phyloP scores from a whole-genome alignment of 1,140 invertebrate species.

The Drosophila bipectinata region DNA sequence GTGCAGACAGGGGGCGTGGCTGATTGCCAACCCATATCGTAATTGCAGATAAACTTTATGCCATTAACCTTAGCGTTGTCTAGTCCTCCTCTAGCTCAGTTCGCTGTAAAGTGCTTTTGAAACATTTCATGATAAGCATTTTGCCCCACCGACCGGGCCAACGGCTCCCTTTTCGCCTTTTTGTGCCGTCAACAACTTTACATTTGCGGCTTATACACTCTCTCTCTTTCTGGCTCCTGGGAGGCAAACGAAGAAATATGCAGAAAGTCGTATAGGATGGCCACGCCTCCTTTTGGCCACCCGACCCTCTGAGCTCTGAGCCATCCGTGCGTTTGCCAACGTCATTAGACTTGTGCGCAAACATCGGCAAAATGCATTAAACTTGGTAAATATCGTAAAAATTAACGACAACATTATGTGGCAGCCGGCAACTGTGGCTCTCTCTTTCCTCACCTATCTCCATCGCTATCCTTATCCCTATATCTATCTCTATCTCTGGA shows the following conservation, averaged over 20 bases:
- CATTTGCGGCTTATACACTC: constrained; percentile 46
- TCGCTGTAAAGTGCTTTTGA: constrained; percentile 68
- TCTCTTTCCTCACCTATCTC: neutral
- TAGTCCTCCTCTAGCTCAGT: constrained; percentile 27
- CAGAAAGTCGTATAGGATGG: constrained; percentile 32
- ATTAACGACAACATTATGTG: constrained; percentile 74
- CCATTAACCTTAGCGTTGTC: constrained; percentile 78
- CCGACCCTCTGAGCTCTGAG: neutral
- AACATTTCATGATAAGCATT: constrained; percentile 76
- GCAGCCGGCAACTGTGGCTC: constrained; percentile 26
- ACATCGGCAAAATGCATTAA: constrained; percentile 76
- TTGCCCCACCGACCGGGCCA: constrained; percentile 9
- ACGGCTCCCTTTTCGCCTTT: constrained; percentile 24
- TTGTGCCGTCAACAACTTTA: constrained; percentile 54
- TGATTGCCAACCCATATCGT: constrained; percentile 75
- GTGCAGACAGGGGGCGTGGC: constrained; percentile 9
- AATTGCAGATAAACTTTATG: constrained; percentile 81
- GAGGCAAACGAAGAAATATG: constrained; percentile 65
- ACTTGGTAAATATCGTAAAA: constrained; percentile 81
- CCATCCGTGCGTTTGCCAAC: constrained; percentile 40
- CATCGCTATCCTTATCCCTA: neutral
- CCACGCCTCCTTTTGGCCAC: neutral
- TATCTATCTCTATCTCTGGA: neutral
- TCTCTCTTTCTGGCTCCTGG: neutral
- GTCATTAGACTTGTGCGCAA: constrained; percentile 71